Conservation (phyloP, 2,888 invertebrate genomes). For the Melanargia galathea region DNA sequence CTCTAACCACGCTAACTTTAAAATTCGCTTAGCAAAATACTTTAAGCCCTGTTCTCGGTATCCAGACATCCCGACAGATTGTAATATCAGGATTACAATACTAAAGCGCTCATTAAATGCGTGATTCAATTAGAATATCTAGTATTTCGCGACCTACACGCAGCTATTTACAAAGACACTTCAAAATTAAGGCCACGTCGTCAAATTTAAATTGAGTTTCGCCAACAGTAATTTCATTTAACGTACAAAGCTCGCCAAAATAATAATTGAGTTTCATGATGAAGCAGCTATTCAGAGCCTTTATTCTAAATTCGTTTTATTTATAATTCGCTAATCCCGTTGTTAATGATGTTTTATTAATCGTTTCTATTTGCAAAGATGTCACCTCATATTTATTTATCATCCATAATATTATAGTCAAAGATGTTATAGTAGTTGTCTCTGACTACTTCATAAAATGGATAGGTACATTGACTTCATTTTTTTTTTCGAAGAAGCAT, state of each 20-base stretch:
- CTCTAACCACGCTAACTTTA: not conserved
- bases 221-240: slow-evolving; percentile 64
- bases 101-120: slow-evolving; percentile 49
- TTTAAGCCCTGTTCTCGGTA: slow-evolving; percentile 12
- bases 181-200: slow-evolving; percentile 59
- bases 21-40: slow-evolving; percentile 8
- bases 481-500: no score
- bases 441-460: no score
- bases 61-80: slow-evolving; percentile 11
- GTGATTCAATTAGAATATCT: slow-evolving; percentile 61
- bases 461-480: no score
- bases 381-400: not conserved
- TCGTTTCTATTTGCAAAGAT: slow-evolving; percentile 9
- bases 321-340: slow-evolving; percentile 31
- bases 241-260: slow-evolving; percentile 63
- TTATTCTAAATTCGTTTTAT: slow-evolving; percentile 35
- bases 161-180: slow-evolving; percentile 50
- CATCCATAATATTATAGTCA: no score
- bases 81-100: slow-evolving; percentile 33
- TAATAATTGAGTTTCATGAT: slow-evolving; percentile 66
- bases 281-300: slow-evolving; percentile 41
- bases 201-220: slow-evolving; percentile 74
- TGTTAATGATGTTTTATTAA: slow-evolving; percentile 25
- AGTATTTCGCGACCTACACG: slow-evolving; percentile 46
- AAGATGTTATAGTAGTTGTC: no score